phyloP scores from a whole-genome alignment of 2,797 vertebrate species.

The Siniperca scherzeri region DNA sequence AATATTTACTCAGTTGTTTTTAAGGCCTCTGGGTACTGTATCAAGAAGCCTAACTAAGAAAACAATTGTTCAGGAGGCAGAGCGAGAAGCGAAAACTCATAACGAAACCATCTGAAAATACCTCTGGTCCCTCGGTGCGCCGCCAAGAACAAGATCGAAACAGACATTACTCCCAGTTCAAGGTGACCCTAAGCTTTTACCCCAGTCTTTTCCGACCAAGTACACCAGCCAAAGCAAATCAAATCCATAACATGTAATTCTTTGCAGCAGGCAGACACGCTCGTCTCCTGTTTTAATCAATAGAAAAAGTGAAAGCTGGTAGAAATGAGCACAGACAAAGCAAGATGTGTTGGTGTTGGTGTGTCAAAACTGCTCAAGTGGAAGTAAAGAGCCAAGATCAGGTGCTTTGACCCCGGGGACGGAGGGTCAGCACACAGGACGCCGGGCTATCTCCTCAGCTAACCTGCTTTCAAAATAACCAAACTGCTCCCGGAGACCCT shows the following conservation, averaged over 20 bases:
- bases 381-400: slow-evolving; percentile 78
- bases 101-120: slow-evolving; percentile 57
- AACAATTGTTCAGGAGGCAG: slow-evolving; percentile 69
- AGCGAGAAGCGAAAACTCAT: slow-evolving; percentile 56
- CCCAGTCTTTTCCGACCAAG: slow-evolving; percentile 83
- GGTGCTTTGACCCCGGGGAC: slow-evolving; percentile 81
- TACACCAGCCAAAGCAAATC: slow-evolving; percentile 79
- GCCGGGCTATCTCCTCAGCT: slow-evolving; percentile 67
- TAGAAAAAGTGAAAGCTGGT: slow-evolving; percentile 46
- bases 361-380: slow-evolving; percentile 68
- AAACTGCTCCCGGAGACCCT: slow-evolving; percentile 74
- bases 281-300: slow-evolving; percentile 74
- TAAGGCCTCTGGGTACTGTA: slow-evolving; percentile 63
- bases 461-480: slow-evolving; percentile 80
- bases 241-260: slow-evolving; percentile 60
- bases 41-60: slow-evolving; percentile 69
- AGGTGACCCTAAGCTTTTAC: slow-evolving; percentile 85
- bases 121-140: slow-evolving; percentile 40
- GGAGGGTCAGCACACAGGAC: slow-evolving; percentile 70
- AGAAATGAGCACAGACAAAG: neutral
- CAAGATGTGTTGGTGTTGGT: slow-evolving; percentile 32
- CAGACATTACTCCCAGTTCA: slow-evolving; percentile 72
- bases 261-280: slow-evolving; percentile 50
- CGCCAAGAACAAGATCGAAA: slow-evolving; percentile 64
- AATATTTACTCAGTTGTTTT: slow-evolving; percentile 75